phyloP scores from a whole-genome alignment of 2,113 vertebrate genomes.

The Saimiri boliviensis region DNA sequence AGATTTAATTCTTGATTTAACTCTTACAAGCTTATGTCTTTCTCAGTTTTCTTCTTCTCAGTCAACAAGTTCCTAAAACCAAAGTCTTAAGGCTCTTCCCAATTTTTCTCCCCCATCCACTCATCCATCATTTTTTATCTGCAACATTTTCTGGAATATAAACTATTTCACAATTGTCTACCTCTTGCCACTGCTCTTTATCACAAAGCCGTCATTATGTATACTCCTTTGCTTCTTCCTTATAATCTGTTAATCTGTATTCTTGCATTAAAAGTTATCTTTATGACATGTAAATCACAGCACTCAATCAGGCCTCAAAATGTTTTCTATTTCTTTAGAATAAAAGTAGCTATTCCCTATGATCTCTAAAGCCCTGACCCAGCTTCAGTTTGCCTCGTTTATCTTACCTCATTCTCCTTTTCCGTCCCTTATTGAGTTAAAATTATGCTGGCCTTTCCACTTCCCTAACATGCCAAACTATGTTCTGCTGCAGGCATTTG shows the following conservation, averaged over 20 bases:
- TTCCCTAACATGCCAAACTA: neutral
- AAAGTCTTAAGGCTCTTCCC: neutral
- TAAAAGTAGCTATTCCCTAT: neutral
- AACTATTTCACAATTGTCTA: neutral
- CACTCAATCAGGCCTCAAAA: neutral
- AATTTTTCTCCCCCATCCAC: neutral
- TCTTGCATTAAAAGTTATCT: neutral
- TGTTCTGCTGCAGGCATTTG: neutral
- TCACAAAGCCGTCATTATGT: neutral
- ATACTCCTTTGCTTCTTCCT: neutral
- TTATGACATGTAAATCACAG: neutral
- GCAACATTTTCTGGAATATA: neutral
- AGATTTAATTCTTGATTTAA: neutral
- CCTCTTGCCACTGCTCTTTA: neutral
- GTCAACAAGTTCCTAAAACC: neutral
- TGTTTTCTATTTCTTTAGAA: neutral
- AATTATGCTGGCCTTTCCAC: neutral
- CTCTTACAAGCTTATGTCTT: neutral
- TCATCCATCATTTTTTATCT: neutral
- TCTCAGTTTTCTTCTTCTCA: neutral
- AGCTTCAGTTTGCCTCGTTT: neutral
- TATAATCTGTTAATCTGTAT: neutral
- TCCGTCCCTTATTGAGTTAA: accelerated
- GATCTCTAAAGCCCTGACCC: neutral
- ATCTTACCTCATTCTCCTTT: neutral